Percentiles rank a stretch among this genome's conserved stretches.
phyloP scores from a whole-genome alignment of 2,888 invertebrate genomes.

The Gandaritis pyraliata region DNA sequence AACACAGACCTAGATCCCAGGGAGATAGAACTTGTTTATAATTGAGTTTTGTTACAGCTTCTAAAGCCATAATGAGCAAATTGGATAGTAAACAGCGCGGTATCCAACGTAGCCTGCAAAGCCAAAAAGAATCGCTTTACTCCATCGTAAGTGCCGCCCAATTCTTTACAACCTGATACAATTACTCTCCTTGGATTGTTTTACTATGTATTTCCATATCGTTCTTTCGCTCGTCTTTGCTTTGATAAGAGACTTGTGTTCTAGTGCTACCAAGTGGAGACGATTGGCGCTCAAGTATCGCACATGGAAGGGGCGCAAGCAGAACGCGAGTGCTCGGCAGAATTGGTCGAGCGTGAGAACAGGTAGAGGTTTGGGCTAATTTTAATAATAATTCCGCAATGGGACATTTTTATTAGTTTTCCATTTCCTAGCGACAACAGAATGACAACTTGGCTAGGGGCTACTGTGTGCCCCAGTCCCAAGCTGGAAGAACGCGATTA shows the following conservation, averaged over 20 bases:
- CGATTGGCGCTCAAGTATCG: conserved; percentile 67
- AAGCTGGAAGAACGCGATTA: too few species aligned
- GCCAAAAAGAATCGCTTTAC: conserved; percentile 85
- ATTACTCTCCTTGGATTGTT: too few species aligned
- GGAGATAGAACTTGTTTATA: background rate
- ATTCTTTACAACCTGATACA: too few species aligned
- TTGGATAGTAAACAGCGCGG: conserved; percentile 71
- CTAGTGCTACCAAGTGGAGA: conserved; percentile 77
- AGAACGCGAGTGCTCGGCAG: conserved; percentile 68
- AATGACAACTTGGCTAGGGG: too few species aligned
- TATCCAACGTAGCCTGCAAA: conserved; percentile 77
- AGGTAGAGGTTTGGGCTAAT: conserved; percentile 50
- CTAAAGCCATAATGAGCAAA: conserved; percentile 72
- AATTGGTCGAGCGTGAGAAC: conserved; percentile 65
- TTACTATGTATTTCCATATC: too few species aligned
- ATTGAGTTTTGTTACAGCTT: conserved; percentile 56
- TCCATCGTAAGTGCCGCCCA: conserved; percentile 75
- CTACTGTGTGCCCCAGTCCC: too few species aligned
- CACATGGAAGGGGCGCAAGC: conserved; percentile 75
- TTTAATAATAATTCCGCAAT: too few species aligned
- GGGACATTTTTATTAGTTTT: too few species aligned
- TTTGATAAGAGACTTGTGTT: conserved; percentile 6
- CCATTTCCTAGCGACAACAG: too few species aligned
- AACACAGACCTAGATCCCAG: too few species aligned
- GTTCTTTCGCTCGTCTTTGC: too few species aligned